Base-by-base conservation (phyloP, 2,888 invertebrate species). In the Netelia melanura region DNA sequence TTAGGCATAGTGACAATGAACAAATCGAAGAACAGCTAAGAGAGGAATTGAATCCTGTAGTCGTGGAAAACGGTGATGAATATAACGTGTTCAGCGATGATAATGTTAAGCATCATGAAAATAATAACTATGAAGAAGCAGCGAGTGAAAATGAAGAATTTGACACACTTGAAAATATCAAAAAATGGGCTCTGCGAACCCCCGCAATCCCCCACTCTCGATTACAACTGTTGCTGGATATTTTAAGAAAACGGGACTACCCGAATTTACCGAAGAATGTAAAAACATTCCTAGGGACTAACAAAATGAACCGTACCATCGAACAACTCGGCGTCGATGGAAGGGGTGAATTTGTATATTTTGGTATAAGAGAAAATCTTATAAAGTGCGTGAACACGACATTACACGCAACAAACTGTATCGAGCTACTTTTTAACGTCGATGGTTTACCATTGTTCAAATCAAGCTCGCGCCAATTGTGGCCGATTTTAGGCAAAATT, bases 351-450 rank as follows among this genome's bases (percentile, higher is more conserved):
- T 84, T 80, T 23, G 62, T 70, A 10, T 75, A 88, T 79, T 84
- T 88, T 54, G 85, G 86, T 8, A 81, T 86, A 21, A 56, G 48
- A 44, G 64, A 80, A 44, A 80, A 82, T 65, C 44, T 87, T 3
- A 23, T 70, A 56, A 43, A 67, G 38, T 81, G 54, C 80, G 25
- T 86, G 8, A 88, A 88, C 61, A 1, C 25, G 6, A 48, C 74
- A 43, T 14, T 83, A 17, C 88, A 88, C 67, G 23, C 54, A 58
- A 81, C 30, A n/a, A 68, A 83, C 5, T 61, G 21, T 54, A 78
- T 88, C n/a, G 11, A 84, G 38, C 67, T 88, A 3, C 71, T 85
- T 70, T 61, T 86, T 8, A 86, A 86, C 81, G 67, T 86, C 10
- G 86, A 86, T 71, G 25, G 87, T 38, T 25, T 83, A 67, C 81